A percentile compares a stretch with the other conserved stretches of the same genome.
Conservation (phyloP, 2,888 invertebrate genomes). For the Capitulum mitella region DNA sequence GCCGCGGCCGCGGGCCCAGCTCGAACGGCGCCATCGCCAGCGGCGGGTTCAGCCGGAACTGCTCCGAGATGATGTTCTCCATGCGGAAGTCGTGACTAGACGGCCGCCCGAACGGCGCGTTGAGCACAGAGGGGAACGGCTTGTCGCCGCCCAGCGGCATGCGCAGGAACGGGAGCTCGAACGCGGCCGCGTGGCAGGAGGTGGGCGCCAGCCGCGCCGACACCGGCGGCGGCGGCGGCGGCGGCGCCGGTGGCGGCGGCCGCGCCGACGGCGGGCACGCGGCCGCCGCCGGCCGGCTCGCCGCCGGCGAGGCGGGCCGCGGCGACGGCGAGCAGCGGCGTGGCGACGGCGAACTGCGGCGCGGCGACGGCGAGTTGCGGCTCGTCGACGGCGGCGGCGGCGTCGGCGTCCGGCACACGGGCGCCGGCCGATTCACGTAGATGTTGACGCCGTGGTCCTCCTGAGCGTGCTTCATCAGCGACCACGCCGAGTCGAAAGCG, state of each 20-base stretch:
- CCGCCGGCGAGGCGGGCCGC: conserved; percentile 25
- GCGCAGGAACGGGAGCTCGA: conserved; percentile 47
- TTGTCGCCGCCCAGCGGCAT: conserved; percentile 59
- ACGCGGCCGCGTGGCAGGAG: conserved; percentile 25
- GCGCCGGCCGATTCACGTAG: conserved; percentile 56
- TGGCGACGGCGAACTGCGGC: conserved; percentile 28
- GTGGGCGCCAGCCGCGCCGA: conserved; percentile 20
- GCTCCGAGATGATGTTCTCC: conserved; percentile 75
- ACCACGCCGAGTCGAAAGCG: conserved; percentile 88
- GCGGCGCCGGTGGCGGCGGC: conserved; percentile 39
- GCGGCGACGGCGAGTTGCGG: too few species aligned
- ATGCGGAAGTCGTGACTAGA: conserved; percentile 66
- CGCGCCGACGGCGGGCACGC: conserved; percentile 35
- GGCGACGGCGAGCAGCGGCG: conserved; percentile 28
- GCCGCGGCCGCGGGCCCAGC: conserved; percentile 47
- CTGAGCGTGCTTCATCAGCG: conserved; percentile 88
- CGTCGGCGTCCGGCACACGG: conserved; percentile 43
- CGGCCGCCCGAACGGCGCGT: conserved; percentile 45
- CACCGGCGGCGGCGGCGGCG: conserved; percentile 3
- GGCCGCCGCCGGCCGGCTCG: conserved; percentile 35
- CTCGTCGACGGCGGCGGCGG: conserved; percentile 52
- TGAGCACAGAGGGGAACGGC: conserved; percentile 41
- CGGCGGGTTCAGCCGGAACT: conserved; percentile 58
- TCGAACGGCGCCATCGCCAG: conserved; percentile 65
- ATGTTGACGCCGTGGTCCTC: conserved; percentile 88